Evolutionary conservation across 2,113 vertebrate genomes (phyloP), one percentile per base, ranked within the genome.

Genomic region (Motacilla tschutschensis): DNA sequence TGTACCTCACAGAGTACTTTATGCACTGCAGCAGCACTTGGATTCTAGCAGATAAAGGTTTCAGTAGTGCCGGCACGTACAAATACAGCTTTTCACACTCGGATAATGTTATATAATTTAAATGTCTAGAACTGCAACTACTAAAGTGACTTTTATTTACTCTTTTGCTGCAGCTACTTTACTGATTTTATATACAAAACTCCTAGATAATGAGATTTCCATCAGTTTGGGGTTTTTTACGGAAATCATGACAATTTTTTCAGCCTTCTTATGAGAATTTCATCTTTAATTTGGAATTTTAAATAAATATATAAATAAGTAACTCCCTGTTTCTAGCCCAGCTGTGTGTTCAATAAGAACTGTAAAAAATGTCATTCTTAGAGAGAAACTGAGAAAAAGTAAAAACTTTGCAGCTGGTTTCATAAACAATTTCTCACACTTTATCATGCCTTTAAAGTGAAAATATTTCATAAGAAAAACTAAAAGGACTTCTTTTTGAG

Each of bases 11-110:
- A 0, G 59, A 79, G 44, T 33, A 71, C 59, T 84, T 86, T 21
- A 26, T 25, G 48, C 59, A 41, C 3, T 63, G 25, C 48, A 86
- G 67, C 40, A 90, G 60, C 35, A 46, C 46, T 76, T 51, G 43
- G 28, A 17, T 26, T 73, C 33, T 1, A 74, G 12, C 4, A 73
- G 51, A 66, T 53, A n/a, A 73, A 77, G 71, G 40, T 74, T 59
- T 84, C 25, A 5, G 36, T 24, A 79, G 41, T 2, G 1, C 25
- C n/a, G 51, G 5, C 4, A 0, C 11, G 19, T 60, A 43, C 36
- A 79, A 59, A 57, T 26, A 25, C n/a, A 38, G 48, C 16, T 70
- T 81, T 79, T 63, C 47, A 69, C 29, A 82, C 9, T 11, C 0
- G 0, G 40, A 46, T 55, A 55, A n/a, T 22, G 9, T 14, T 18